These are phyloP conservation scores for Campoletis raptor DNA, from an alignment of 2,888 invertebrate species.

Conservation along the genomic window DNA sequence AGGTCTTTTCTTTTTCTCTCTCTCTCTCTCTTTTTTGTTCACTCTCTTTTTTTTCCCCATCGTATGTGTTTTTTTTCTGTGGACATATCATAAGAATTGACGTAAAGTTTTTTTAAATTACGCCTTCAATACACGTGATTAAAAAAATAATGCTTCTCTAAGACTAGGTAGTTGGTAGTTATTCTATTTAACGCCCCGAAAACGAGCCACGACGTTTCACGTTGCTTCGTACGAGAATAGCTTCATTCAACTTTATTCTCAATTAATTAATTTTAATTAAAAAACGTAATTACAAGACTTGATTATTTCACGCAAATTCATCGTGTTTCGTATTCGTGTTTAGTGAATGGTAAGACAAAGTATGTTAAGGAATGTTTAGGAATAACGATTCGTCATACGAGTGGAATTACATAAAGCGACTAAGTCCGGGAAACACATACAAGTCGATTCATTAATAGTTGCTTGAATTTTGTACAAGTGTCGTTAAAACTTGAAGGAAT, in stretches of 20 bases:
- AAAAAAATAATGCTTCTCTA: conserved; percentile 52
- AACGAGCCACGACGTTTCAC: conserved; percentile 56
- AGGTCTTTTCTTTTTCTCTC: conserved; percentile 77
- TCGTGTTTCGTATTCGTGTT: conserved; percentile 50
- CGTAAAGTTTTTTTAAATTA: conserved; percentile 78
- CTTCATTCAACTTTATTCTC: neutral
- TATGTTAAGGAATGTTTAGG: conserved; percentile 12
- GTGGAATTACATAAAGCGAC: neutral
- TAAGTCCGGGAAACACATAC: conserved; percentile 10
- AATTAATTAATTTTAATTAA: neutral
- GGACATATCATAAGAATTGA: conserved; percentile 84
- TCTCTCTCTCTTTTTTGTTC: conserved; percentile 77
- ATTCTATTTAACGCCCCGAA: conserved; percentile 44
- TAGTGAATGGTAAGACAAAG: conserved; percentile 13
- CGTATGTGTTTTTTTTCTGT: conserved; percentile 84
- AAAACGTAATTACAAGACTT: neutral
- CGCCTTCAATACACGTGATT: conserved; percentile 60
- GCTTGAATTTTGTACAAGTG: conserved; percentile 3
- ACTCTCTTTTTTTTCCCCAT: conserved; percentile 83
- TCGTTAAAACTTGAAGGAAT: neutral
- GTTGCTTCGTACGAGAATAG: neutral
- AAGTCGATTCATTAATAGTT: neutral
- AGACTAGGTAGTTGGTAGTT: conserved; percentile 40
- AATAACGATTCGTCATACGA: conserved; percentile 15
- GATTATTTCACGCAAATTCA: conserved; percentile 20